These are phyloP conservation scores for Ahaetulla prasina DNA, from an alignment of 2,113 vertebrate genomes.

Conservation along the genomic window DNA sequence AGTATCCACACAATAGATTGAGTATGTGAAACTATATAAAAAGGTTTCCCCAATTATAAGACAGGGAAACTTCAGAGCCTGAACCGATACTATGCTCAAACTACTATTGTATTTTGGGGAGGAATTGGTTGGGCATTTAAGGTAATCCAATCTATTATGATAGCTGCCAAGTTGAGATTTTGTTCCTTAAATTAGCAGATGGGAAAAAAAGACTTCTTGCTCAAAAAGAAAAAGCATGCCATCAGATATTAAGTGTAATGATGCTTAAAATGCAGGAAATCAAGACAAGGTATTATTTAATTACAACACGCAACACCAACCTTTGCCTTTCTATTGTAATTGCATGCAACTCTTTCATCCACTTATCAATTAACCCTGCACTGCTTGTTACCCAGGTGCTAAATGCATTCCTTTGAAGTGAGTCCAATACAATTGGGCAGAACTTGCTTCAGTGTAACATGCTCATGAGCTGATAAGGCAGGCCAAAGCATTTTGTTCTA, in stretches of 20 bases:
- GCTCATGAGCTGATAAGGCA: neutral
- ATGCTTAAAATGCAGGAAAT: conserved; percentile 58
- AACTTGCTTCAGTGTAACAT: neutral
- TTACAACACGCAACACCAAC: neutral
- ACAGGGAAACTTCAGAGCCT: neutral
- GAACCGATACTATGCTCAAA: neutral
- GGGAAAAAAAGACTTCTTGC: conserved; percentile 39
- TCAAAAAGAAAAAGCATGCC: conserved; percentile 44
- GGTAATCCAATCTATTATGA: neutral
- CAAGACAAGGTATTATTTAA: neutral
- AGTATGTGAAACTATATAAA: neutral
- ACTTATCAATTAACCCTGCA: neutral
- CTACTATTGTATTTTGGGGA: neutral
- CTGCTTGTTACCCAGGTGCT: neutral
- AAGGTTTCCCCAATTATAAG: neutral
- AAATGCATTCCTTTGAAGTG: neutral
- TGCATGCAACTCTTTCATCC: neutral
- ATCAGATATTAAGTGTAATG: conserved; percentile 41
- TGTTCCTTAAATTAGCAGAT: conserved; percentile 31
- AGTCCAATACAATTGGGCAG: neutral
- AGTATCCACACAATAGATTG: neutral
- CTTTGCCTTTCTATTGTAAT: neutral
- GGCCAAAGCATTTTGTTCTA: neutral
- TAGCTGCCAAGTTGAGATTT: neutral
- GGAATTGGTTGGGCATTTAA: neutral